Conservation (phyloP, 1,140 invertebrate species). For the Grapholita molesta region DNA sequence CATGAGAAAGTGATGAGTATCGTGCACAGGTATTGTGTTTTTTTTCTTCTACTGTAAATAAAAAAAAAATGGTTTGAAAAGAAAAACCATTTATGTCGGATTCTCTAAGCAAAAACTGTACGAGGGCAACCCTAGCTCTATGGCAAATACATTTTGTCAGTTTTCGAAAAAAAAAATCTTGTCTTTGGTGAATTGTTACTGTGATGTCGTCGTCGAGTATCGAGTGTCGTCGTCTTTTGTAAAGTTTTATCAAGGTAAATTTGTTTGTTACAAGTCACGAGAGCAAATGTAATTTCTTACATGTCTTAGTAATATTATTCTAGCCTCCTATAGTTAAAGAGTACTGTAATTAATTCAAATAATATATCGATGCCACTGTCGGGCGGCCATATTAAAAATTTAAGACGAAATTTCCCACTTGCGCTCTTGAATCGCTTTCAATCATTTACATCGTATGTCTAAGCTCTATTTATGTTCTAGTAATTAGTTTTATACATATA, state of each 20-base stretch:
- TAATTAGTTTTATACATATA: background rate
- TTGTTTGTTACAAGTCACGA: slow-evolving; percentile 36
- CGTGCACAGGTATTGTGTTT: too few species aligned
- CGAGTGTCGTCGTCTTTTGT: slow-evolving; percentile 72
- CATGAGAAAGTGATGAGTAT: too few species aligned
- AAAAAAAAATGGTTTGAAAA: too few species aligned
- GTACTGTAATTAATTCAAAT: background rate
- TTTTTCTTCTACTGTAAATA: too few species aligned
- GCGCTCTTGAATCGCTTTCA: slow-evolving; percentile 42
- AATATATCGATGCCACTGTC: slow-evolving; percentile 21
- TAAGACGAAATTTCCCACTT: slow-evolving; percentile 37
- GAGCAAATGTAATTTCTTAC: background rate
- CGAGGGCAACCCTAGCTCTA: background rate
- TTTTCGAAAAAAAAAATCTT: slow-evolving; percentile 1
- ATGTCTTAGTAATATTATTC: background rate
- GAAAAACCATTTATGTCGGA: too few species aligned
- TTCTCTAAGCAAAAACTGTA: background rate
- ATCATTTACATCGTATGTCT: slow-evolving; percentile 31
- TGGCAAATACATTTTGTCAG: background rate
- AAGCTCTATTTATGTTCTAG: background rate
- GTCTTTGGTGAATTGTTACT: slow-evolving; percentile 44
- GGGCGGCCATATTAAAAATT: slow-evolving; percentile 68
- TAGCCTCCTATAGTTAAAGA: background rate
- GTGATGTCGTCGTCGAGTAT: slow-evolving; percentile 75
- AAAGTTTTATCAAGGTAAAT: slow-evolving; percentile 73